Evolutionary conservation across 1,140 invertebrate species (phyloP), one percentile per base, ranked within the genome.

Genomic region (Antheraea pernyi): DNA sequence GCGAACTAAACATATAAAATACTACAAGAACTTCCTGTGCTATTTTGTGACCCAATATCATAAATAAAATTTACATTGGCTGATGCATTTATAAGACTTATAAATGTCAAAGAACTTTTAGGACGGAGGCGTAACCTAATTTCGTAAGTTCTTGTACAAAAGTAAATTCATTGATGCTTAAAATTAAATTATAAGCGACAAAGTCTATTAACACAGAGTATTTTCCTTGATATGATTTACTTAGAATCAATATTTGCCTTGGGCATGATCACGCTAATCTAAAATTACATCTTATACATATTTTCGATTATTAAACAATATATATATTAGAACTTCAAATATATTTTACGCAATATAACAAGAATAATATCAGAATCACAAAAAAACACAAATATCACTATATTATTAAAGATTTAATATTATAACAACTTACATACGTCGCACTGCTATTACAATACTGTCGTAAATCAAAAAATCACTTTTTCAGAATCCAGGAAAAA

Each of bases 111-210:
- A 69, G 76, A 78, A 81, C 77, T 71, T 75, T 76, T 71, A 86
- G 82, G 82, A 86, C 81, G 84, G 82, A 83, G 84, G 81, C 82
- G 73, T 77, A 86, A 79, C 66, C 10, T 65, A 78, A 76, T 75
- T 72, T 69, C 68, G 67, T n/a, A 68, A 69, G 70, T 64, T 68
- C 22, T 53, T 46, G 11, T 30, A 58, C 7, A 61, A 61, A 16
- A 61, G 13, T 61, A 30, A 61, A 36, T 18, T 18, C n/a, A 19
- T 19, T 19, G 59, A 60, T n/a, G 16, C 16, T 39, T 65, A 10
- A 46, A 65, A 8, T 42, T 11, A 42, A 19, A 65, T 18, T 42
- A 7, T 42, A 39, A 42, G 63, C 16, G 16, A 65, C 39, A 46
- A 67, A 58, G 67, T 67, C 19, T 48, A 66, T 63, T 58, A 65